These are phyloP conservation scores for Actinernus sp. DNA, from an alignment of 92 coral and sea anemone genomes.

Conservation along the genomic window DNA sequence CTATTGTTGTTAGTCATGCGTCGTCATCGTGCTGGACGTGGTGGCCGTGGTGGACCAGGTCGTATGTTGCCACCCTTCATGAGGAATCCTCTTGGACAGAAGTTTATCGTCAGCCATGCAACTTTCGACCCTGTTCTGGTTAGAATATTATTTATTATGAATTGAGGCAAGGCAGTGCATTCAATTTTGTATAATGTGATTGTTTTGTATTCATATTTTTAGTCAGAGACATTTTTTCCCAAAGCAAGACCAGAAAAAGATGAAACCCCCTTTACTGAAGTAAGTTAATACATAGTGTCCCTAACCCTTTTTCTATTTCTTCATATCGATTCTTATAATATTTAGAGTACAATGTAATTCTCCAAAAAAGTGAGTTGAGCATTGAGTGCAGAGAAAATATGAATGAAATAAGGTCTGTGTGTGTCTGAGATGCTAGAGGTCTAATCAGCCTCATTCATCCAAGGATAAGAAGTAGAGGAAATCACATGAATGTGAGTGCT, in stretches of 20 bases:
- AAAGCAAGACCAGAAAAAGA: slow-evolving; percentile 83
- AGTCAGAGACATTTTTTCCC: slow-evolving; percentile 89
- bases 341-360: neutral
- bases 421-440: too few relatives aligned
- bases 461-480: too few relatives aligned
- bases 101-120: slow-evolving; percentile 92
- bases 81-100: slow-evolving; percentile 86
- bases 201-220: neutral
- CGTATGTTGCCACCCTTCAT: slow-evolving; percentile 88
- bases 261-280: slow-evolving; percentile 92
- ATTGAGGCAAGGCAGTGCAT: too few relatives aligned
- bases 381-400: too few relatives aligned
- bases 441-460: too few relatives aligned
- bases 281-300: slow-evolving; percentile 9
- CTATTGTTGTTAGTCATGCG: too few relatives aligned
- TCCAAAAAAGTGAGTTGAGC: too few relatives aligned
- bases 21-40: slow-evolving; percentile 64
- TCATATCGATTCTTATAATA: neutral
- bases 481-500: too few relatives aligned
- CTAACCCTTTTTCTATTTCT: too few relatives aligned
- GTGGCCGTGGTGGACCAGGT: slow-evolving; percentile 94
- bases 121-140: slow-evolving; percentile 94
- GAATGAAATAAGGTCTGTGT: too few relatives aligned
- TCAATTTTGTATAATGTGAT: too few relatives aligned
- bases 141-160: slow-evolving; percentile 3